These are phyloP conservation scores for Polypedilum vanderplanki DNA, from an alignment of 1,140 invertebrate genomes.

Conservation along the genomic window DNA sequence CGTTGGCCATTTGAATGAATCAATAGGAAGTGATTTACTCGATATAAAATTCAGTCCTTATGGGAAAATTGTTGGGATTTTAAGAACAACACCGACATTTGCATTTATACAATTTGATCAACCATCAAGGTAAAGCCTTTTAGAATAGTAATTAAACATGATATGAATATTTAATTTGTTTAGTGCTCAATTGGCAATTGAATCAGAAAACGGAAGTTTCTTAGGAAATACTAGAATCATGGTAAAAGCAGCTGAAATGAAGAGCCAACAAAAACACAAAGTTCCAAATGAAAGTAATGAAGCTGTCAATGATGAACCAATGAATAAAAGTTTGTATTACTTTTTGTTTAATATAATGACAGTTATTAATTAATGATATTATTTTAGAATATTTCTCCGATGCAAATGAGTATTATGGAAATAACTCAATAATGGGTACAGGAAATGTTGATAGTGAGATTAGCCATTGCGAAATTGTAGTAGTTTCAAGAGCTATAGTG, in stretches of 20 bases:
- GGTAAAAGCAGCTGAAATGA: conserved; percentile 49
- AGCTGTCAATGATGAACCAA: conserved; percentile 27
- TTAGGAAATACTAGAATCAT: conserved; percentile 61
- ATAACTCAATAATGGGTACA: conserved; percentile 38
- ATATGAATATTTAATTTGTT: too few relatives aligned
- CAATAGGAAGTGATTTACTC: conserved; percentile 57
- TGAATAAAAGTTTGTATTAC: conserved; percentile 24
- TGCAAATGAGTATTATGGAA: conserved; percentile 32
- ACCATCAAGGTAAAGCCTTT: conserved; percentile 48
- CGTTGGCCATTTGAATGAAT: conserved; percentile 62
- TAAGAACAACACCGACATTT: conserved; percentile 64
- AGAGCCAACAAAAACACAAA: conserved; percentile 31
- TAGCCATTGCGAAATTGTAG: conserved; percentile 85
- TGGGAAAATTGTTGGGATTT: conserved; percentile 62
- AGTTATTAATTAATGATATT: too few relatives aligned
- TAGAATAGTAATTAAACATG: too few relatives aligned
- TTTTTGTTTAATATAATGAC: too few relatives aligned
- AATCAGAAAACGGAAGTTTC: conserved; percentile 57
- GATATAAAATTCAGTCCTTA: conserved; percentile 67
- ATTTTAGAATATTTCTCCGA: conserved; percentile 29
- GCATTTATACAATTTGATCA: conserved; percentile 79
- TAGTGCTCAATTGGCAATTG: conserved; percentile 63
- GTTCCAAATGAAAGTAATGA: background rate
- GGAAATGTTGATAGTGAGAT: conserved; percentile 50
- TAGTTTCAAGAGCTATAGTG: conserved; percentile 71